phyloP scores from a whole-genome alignment of 1,140 invertebrate species.

The Tribolium castaneum region DNA sequence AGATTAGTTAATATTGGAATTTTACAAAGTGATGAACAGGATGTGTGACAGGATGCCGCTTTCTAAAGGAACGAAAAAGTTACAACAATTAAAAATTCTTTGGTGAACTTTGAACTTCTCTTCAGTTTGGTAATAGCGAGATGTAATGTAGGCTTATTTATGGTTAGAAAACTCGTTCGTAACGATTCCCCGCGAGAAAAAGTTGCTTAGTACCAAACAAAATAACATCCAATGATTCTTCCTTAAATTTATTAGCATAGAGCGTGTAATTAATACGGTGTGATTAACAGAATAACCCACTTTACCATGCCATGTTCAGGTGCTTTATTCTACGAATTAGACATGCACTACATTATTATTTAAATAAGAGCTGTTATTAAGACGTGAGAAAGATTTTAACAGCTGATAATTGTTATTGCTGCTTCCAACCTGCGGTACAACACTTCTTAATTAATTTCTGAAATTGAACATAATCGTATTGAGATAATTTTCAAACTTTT shows the following conservation, averaged over 20 bases:
- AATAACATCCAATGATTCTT: too few species aligned
- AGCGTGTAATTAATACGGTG: background rate
- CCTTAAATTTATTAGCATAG: background rate
- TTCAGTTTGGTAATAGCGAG: background rate
- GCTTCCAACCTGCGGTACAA: background rate
- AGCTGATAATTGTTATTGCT: background rate
- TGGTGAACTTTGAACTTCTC: constrained; percentile 1
- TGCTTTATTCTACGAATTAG: background rate
- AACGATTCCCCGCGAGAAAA: background rate
- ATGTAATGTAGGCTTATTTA: background rate
- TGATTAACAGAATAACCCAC: background rate
- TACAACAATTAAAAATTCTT: constrained; percentile 2
- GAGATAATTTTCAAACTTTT: too few species aligned
- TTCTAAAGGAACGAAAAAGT: background rate
- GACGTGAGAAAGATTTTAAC: background rate
- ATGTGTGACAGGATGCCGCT: background rate
- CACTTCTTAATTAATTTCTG: too few species aligned
- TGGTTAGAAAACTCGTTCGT: background rate
- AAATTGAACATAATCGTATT: too few species aligned
- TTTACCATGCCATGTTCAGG: background rate
- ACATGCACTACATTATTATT: background rate
- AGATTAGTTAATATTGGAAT: background rate
- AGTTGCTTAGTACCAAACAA: background rate
- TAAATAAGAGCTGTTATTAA: background rate
- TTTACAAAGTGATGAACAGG: background rate